phyloP scores from a whole-genome alignment of 2,113 vertebrate genomes.

The Cathartes aura region DNA sequence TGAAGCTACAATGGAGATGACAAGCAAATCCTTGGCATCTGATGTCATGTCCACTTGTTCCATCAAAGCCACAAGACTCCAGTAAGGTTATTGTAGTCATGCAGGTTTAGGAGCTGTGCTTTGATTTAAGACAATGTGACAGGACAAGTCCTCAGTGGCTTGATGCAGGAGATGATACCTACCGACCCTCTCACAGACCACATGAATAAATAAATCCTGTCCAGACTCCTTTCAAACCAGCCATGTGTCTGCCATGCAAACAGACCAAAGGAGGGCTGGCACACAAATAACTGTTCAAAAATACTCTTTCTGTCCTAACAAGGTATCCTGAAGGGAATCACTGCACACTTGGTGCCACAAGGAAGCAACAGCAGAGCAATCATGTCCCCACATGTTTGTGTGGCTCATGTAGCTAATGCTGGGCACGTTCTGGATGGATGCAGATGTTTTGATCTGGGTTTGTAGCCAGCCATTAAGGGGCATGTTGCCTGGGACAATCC shows the following conservation, averaged over 20 bases:
- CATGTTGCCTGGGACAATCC: background rate
- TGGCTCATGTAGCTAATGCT: background rate
- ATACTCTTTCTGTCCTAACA: background rate
- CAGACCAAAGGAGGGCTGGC: background rate
- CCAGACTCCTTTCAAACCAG: background rate
- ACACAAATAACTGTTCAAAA: background rate
- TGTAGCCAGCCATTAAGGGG: background rate
- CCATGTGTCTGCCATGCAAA: background rate
- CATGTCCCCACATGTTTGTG: accelerated
- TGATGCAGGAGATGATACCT: background rate
- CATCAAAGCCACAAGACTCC: constrained; percentile 35
- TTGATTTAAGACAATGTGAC: constrained; percentile 23
- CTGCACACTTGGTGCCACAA: background rate
- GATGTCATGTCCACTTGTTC: constrained; percentile 32
- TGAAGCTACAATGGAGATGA: constrained; percentile 16
- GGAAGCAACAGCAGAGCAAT: background rate
- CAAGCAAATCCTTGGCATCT: constrained; percentile 34
- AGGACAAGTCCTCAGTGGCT: background rate
- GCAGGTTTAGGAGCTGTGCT: constrained; percentile 13
- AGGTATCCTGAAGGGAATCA: background rate
- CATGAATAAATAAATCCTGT: background rate
- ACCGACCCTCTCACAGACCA: background rate
- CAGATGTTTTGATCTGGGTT: background rate
- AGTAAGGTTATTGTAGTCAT: constrained; percentile 5
- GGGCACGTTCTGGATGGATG: background rate